phyloP scores from a whole-genome alignment of 2,888 invertebrate species.

The Perdita meconis region DNA sequence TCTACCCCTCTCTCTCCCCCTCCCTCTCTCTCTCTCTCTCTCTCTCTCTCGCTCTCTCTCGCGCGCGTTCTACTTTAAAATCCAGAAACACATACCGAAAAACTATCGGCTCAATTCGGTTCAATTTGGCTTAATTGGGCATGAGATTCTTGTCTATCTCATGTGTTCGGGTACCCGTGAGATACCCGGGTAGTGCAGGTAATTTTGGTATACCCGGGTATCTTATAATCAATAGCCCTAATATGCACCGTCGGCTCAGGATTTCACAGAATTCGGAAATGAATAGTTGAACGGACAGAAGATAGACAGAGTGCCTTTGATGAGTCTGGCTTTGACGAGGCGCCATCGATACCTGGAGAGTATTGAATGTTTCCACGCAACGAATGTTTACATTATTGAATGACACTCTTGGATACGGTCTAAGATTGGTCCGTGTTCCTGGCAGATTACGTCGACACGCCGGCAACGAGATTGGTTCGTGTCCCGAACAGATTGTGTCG shows the following conservation, averaged over 20 bases:
- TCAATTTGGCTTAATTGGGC: too few species aligned
- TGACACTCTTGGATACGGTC: slow-evolving; percentile 29
- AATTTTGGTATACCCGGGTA: too few species aligned
- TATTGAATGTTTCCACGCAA: not conserved
- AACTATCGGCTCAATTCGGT: too few species aligned
- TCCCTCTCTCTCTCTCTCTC: too few species aligned
- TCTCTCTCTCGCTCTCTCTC: too few species aligned
- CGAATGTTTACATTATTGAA: slow-evolving; percentile 25
- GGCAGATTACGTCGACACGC: slow-evolving; percentile 22
- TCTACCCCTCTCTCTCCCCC: too few species aligned
- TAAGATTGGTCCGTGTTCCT: slow-evolving; percentile 38
- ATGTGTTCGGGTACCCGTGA: too few species aligned
- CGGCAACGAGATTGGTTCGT: slow-evolving; percentile 26
- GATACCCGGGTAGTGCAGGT: too few species aligned
- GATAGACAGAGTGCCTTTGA: not conserved
- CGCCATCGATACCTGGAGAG: not conserved
- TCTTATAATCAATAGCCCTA: too few species aligned
- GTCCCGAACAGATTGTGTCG: slow-evolving; percentile 37
- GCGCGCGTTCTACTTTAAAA: too few species aligned
- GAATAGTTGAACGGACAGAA: slow-evolving; percentile 9
- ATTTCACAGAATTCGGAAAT: slow-evolving; percentile 2
- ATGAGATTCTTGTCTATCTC: too few species aligned
- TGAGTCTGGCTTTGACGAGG: not conserved
- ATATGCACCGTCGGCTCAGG: not conserved
- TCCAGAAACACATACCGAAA: too few species aligned